Percentiles rank a stretch among this genome's conserved stretches.
Conservation (phyloP, 2,888 invertebrate species). For the Syrista parreyssii region DNA sequence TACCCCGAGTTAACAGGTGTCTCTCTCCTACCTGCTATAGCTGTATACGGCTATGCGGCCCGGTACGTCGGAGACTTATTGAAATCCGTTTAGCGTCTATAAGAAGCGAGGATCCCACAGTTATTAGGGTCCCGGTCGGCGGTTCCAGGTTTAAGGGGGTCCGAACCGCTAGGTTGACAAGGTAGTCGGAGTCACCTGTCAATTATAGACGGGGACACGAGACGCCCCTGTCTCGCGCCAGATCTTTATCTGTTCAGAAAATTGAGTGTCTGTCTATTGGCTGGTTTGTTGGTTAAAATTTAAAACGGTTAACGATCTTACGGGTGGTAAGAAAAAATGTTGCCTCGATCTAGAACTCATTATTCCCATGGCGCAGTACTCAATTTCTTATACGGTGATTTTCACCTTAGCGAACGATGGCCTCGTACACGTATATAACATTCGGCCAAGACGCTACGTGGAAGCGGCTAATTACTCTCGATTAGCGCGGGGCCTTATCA, state of each 20-base stretch:
- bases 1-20: conserved; percentile 56
- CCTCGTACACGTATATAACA: not conserved
- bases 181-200: conserved; percentile 47
- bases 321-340: conserved; percentile 1
- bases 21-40: conserved; percentile 46
- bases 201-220: conserved; percentile 43
- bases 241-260: conserved; percentile 46
- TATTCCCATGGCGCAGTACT: not conserved
- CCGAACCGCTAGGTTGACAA: conserved; percentile 20
- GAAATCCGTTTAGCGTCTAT: conserved; percentile 46
- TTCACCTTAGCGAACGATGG: not conserved
- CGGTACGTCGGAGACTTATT: conserved; percentile 38
- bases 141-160: conserved; percentile 34
- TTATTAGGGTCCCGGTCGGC: conserved; percentile 34
- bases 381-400: not conserved
- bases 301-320: conserved; percentile 7
- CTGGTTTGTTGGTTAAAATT: conserved; percentile 5
- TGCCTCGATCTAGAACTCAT: not conserved
- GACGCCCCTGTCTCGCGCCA: conserved; percentile 33
- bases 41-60: conserved; percentile 15
- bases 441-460: not conserved
- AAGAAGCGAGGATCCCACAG: conserved; percentile 34
- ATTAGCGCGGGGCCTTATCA: not conserved
- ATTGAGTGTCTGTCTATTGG: conserved; percentile 21
- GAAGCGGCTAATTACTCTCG: not conserved